These are phyloP conservation scores for Leucosticte australis DNA, from an alignment of 2,113 vertebrate species.

Conservation along the genomic window DNA sequence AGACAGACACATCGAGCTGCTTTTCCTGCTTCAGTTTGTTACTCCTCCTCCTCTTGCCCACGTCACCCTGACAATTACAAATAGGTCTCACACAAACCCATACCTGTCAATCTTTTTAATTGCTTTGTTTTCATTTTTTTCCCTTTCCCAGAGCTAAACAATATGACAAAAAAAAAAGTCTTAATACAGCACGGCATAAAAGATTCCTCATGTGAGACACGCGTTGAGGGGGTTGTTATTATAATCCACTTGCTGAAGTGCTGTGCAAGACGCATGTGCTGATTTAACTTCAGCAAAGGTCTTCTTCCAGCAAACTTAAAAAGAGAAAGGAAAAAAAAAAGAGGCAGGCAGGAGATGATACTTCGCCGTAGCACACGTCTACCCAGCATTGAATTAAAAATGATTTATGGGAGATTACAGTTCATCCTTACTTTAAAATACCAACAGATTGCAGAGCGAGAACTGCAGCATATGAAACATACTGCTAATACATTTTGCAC, in stretches of 20 bases:
- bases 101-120: conserved; percentile 99
- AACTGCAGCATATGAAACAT: conserved; percentile 36
- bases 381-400: conserved; percentile 19
- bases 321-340: neutral
- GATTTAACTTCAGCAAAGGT: conserved; percentile 55
- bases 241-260: conserved; percentile 58
- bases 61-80: conserved; percentile 99
- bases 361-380: neutral
- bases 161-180: conserved; percentile 79
- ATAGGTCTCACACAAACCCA: conserved; percentile 88
- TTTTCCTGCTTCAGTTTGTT: conserved; percentile 92
- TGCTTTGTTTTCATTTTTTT: conserved; percentile 81
- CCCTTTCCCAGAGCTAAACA: conserved; percentile 72
- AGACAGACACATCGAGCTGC: conserved; percentile 99
- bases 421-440: conserved; percentile 31
- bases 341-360: neutral
- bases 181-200: conserved; percentile 72
- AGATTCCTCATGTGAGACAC: conserved; percentile 63
- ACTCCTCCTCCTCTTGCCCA: conserved; percentile 92
- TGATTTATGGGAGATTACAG: conserved; percentile 33
- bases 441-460: conserved; percentile 41
- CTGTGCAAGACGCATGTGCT: conserved; percentile 55
- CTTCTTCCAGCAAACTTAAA: conserved; percentile 48
- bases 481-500: conserved; percentile 51
- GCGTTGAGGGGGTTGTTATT: conserved; percentile 46